phyloP scores from a whole-genome alignment of 2,888 invertebrate genomes.

The Tipula unca region DNA sequence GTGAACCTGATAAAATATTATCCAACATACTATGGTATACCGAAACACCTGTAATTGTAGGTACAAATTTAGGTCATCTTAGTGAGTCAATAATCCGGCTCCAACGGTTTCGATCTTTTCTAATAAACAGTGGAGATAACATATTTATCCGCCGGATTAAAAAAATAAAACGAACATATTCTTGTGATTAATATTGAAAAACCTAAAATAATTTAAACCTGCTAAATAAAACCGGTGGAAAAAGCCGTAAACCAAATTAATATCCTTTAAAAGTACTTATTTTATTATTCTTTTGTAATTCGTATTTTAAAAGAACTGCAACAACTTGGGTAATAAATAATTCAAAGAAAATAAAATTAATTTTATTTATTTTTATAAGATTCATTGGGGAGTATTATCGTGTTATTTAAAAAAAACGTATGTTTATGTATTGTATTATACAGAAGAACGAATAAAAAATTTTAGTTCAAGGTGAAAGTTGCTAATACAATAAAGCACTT shows the following conservation, averaged over 20 bases:
- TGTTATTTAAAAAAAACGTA: not conserved
- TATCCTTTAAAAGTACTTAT: not conserved
- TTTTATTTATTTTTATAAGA: not conserved
- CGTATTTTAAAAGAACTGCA: not conserved
- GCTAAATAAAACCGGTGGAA: not conserved
- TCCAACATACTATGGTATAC: too few relatives aligned
- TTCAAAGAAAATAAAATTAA: not conserved
- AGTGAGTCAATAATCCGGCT: too few relatives aligned
- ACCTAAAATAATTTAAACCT: not conserved
- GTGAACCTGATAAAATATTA: too few relatives aligned
- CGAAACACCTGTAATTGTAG: too few relatives aligned
- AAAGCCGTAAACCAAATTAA: not conserved
- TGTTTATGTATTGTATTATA: not conserved
- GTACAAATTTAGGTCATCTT: too few relatives aligned
- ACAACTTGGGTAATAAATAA: not conserved
- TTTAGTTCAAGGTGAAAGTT: not conserved
- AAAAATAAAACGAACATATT: too few relatives aligned
- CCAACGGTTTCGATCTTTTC: too few relatives aligned
- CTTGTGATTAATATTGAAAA: not conserved
- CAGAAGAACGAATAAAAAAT: not conserved
- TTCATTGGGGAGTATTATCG: not conserved
- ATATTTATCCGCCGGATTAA: too few relatives aligned
- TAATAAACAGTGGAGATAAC: too few relatives aligned
- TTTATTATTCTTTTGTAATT: not conserved
- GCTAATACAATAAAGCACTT: not conserved